Percentiles rank a stretch among this genome's conserved stretches.
Conservation (phyloP, 2,888 invertebrate species). For the Tetanocera ferruginea region DNA sequence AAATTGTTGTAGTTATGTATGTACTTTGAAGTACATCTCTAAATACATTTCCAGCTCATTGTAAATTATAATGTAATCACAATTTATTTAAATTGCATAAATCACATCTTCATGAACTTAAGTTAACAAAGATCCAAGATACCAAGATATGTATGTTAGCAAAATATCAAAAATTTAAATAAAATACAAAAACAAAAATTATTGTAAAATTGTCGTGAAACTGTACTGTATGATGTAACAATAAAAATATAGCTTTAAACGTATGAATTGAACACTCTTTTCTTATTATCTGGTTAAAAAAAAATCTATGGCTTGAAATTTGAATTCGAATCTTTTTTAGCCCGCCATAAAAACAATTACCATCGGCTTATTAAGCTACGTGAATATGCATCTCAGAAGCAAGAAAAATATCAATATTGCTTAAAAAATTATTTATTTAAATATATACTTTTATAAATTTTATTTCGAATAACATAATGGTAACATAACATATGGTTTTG, state of each 20-base stretch:
- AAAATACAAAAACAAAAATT: background rate
- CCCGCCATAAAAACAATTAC: no score
- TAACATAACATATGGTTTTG: constrained; percentile 1
- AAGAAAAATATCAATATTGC: no score
- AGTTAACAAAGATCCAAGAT: background rate
- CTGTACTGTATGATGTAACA: constrained; percentile 31
- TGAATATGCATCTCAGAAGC: background rate
- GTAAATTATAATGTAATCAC: background rate
- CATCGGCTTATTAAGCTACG: no score
- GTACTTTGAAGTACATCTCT: background rate
- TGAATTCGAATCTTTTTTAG: no score
- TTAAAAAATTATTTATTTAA: constrained; percentile 1
- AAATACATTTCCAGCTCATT: background rate
- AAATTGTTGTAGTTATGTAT: no score
- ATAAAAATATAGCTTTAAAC: constrained; percentile 48
- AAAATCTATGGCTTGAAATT: no score
- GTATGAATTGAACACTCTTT: constrained; percentile 15
- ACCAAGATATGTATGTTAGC: background rate
- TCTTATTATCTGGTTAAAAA: background rate
- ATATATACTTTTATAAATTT: background rate
- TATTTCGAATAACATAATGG: background rate
- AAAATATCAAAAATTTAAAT: background rate
- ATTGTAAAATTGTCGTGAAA: constrained; percentile 30
- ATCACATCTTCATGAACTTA: no score
- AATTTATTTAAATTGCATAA: no score